Base-by-base conservation (phyloP, 1,140 invertebrate species). In the Leptinotarsa texana region DNA sequence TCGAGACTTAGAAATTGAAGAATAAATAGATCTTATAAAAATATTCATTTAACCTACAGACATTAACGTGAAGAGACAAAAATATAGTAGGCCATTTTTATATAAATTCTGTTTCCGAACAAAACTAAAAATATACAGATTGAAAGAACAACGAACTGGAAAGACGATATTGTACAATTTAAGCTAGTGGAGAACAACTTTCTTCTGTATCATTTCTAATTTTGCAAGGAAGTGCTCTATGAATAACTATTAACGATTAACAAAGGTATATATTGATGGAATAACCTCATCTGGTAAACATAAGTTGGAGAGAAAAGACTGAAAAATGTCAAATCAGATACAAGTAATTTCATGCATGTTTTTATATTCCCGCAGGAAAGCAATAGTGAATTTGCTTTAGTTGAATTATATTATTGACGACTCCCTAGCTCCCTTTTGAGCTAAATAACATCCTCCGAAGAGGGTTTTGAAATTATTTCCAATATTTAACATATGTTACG, bases 1-100 rank as follows among this genome's bases (percentile, higher is more conserved):
- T 42, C 33, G 33, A 42, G 42, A 63, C 13, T 27, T 13, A 71
- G 17, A 57, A 57, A 17, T 57, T 57, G 6, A 57, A n/a, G 51
- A 57, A 57, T 67, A 69, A 65, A 73, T 73, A 73, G 66, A 67
- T 69, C 27, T 69, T 79, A 80, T 80, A 81, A 81, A 81, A 81
- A 80, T 80, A 80, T 81, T 77, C 75, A 72, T 79, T 78, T 79
- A 65, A 74, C 74, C 72, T 78, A 79, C 75, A 77, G 65, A 79
- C 74, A 77, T 76, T 74, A 33, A 72, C 67, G 63, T 74, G 77
- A 79, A 79, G 77, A 81, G 79, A 77, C 78, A 79, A 78, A 80
- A 75, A 78, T 74, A 73, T 65, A 74, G 74, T 81, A 81, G 80
- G 80, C 80, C 80, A 63, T 74, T 77, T 72, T 72, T 72, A 72